Evolutionary conservation across 2,113 vertebrate species (phyloP).

Genomic region (Pundamilia nyererei): DNA sequence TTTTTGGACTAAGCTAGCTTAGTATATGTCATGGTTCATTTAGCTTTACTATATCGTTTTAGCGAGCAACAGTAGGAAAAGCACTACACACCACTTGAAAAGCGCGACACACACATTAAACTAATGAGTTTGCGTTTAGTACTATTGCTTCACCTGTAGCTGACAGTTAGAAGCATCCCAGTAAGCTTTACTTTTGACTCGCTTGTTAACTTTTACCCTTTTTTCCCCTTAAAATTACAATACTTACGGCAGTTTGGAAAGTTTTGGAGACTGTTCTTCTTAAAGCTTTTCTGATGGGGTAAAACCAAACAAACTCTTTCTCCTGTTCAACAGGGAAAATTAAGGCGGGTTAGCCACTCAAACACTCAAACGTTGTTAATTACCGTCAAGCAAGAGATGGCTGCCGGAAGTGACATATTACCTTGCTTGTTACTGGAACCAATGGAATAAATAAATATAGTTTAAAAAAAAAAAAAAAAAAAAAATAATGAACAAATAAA

Average conservation of each 20-base stretch:
- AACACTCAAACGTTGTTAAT: fast-evolving
- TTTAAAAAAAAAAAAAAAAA: not conserved
- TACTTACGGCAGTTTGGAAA: not conserved
- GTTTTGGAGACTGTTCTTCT: not conserved
- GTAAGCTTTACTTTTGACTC: not conserved
- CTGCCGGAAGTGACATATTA: not conserved
- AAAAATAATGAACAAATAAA: not conserved
- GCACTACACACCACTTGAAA: not conserved
- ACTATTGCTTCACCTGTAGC: not conserved
- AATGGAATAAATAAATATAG: not conserved
- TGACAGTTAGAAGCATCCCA: not conserved
- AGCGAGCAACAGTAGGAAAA: fast-evolving
- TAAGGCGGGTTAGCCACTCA: not conserved
- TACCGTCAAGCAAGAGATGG: not conserved
- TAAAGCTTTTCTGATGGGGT: not conserved
- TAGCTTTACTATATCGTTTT: not conserved
- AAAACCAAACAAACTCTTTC: not conserved
- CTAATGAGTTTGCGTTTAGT: not conserved
- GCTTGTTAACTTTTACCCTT: not conserved
- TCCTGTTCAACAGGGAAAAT: too few relatives aligned
- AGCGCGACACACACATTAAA: fast-evolving
- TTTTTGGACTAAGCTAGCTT: not conserved
- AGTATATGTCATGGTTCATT: not conserved
- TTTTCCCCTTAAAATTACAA: not conserved
- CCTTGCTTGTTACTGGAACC: not conserved